These are phyloP conservation scores for Drosophila obscura DNA, from an alignment of 1,140 invertebrate species.

Conservation along the genomic window DNA sequence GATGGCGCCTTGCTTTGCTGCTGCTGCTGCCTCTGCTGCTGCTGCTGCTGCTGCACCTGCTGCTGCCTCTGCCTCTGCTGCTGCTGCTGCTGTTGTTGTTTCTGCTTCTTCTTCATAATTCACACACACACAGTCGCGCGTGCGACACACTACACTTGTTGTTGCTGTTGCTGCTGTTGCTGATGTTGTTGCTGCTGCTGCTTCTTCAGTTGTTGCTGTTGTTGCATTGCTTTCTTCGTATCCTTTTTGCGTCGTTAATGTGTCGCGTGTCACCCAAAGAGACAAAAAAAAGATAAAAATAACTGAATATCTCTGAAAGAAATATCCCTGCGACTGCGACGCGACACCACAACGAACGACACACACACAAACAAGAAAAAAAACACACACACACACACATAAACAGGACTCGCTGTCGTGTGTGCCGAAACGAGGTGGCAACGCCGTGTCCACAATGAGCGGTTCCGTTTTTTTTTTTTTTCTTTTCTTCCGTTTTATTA, in stretches of 20 bases:
- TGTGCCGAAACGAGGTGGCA: too few species aligned
- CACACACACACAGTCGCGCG: constrained; percentile 64
- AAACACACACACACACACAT: constrained; percentile 1
- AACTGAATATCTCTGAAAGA: constrained; percentile 9
- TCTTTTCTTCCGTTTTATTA: neutral
- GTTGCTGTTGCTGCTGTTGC: constrained; percentile 39
- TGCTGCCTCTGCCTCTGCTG: constrained; percentile 38
- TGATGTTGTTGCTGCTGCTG: constrained; percentile 16
- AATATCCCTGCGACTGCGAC: neutral
- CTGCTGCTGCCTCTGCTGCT: constrained; percentile 50
- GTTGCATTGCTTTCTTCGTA: constrained; percentile 44
- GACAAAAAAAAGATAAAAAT: neutral
- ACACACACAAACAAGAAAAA: constrained; percentile 7
- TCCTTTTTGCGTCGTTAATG: constrained; percentile 1
- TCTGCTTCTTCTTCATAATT: constrained; percentile 79
- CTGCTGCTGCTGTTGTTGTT: constrained; percentile 66
- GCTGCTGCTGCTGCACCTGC: constrained; percentile 31
- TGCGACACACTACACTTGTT: constrained; percentile 62
- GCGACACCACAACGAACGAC: too few species aligned
- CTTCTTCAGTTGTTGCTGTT: constrained; percentile 18
- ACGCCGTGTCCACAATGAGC: too few species aligned
- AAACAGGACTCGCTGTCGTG: too few species aligned
- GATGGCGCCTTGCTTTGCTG: constrained; percentile 42
- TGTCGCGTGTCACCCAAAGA: neutral
- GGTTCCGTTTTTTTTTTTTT: neutral